phyloP scores from a whole-genome alignment of 2,113 vertebrate genomes.

The Smithornis capensis region DNA sequence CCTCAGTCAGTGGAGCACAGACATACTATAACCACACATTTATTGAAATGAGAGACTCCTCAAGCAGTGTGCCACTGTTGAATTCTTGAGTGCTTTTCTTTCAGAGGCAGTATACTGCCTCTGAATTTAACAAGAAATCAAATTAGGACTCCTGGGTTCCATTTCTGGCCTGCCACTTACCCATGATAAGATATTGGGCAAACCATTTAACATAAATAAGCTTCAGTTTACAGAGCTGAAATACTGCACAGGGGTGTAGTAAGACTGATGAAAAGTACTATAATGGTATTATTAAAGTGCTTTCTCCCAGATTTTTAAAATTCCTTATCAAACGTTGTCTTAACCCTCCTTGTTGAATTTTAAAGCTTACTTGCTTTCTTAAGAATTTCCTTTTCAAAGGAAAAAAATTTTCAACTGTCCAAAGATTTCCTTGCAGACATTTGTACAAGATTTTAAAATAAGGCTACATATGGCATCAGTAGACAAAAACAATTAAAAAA shows the following conservation, averaged over 20 bases:
- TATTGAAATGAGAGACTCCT: constrained; percentile 54
- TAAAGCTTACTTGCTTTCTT: background rate
- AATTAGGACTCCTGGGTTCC: constrained; percentile 48
- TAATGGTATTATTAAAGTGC: constrained; percentile 23
- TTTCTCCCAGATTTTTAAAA: constrained; percentile 35
- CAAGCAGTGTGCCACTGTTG: background rate
- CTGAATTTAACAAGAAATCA: constrained; percentile 44
- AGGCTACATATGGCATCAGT: background rate
- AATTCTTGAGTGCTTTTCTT: constrained; percentile 43
- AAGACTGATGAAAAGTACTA: constrained; percentile 54
- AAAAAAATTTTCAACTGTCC: background rate
- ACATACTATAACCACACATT: constrained; percentile 20
- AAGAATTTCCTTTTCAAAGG: background rate
- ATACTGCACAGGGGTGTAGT: constrained; percentile 49
- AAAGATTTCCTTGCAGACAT: background rate
- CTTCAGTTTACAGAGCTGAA: constrained; percentile 52
- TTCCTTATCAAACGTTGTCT: background rate
- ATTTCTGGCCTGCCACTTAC: constrained; percentile 57
- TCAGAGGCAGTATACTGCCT: constrained; percentile 6
- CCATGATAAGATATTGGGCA: constrained; percentile 48
- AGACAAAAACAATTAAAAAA: background rate
- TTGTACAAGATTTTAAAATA: background rate
- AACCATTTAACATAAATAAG: constrained; percentile 60
- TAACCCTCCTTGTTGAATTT: background rate
- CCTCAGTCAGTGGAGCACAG: constrained; percentile 35